Percentiles rank a stretch among this genome's conserved stretches.
Evolutionary conservation across 2,888 invertebrate genomes (phyloP).

Genomic region (Eupithecia subumbrata): DNA sequence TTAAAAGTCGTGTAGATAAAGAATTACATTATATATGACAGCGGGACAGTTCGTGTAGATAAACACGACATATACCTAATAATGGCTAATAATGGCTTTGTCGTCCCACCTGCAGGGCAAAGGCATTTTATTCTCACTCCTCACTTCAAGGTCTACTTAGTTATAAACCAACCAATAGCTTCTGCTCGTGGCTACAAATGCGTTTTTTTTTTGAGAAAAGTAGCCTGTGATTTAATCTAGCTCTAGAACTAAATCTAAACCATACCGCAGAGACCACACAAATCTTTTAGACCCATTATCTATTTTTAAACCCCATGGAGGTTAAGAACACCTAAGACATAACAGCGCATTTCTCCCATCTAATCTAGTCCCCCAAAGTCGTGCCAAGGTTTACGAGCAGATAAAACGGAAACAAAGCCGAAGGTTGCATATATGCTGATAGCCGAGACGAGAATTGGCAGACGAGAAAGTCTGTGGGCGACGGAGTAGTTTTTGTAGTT

Average conservation of each 20-base stretch:
- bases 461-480: slow-evolving; percentile 28
- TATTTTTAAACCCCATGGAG: not conserved
- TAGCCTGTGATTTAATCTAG: too few species aligned
- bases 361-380: slow-evolving; percentile 28
- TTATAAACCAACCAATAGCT: not conserved
- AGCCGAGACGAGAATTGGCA: slow-evolving; percentile 42
- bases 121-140: not conserved
- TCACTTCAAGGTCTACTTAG: not conserved
- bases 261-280: not conserved
- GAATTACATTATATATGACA: not conserved
- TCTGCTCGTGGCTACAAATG: not conserved
- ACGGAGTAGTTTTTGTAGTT: not conserved
- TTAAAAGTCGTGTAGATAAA: not conserved
- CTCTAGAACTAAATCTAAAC: not conserved
- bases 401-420: slow-evolving; percentile 43
- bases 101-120: not conserved
- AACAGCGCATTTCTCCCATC: slow-evolving; percentile 15
- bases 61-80: too few species aligned
- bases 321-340: not conserved
- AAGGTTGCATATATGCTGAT: slow-evolving; percentile 36
- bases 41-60: too few species aligned
- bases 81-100: not conserved
- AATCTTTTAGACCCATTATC: not conserved
- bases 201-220: too few species aligned
- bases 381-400: slow-evolving; percentile 39